phyloP scores from a whole-genome alignment of 2,888 invertebrate genomes.

The Scotopteryx bipunctaria region DNA sequence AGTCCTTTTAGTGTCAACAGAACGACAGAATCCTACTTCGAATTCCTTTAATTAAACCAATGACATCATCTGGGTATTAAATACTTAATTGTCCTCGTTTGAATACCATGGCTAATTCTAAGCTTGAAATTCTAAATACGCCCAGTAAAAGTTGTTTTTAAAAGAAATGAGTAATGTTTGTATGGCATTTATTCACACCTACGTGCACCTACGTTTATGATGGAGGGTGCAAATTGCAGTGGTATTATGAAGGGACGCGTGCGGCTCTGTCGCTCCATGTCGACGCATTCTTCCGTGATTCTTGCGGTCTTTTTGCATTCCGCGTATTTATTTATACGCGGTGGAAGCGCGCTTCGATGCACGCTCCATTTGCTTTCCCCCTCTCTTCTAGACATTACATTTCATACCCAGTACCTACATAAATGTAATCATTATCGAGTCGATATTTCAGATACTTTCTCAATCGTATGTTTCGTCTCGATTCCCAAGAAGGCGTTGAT shows the following conservation, averaged over 20 bases:
- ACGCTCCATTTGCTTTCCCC: conserved; percentile 67
- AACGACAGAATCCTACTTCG: conserved; percentile 40
- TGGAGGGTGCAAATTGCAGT: conserved; percentile 27
- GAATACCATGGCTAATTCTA: conserved; percentile 18
- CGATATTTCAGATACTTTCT: conserved; percentile 55
- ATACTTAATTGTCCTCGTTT: conserved; percentile 28
- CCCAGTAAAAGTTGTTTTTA: conserved; percentile 4
- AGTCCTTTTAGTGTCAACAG: conserved; percentile 22
- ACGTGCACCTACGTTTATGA: conserved; percentile 17
- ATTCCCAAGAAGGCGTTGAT: conserved; percentile 66
- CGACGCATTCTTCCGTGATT: conserved; percentile 63
- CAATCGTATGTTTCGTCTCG: conserved; percentile 49
- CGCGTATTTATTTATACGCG: conserved; percentile 56
- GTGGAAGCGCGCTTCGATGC: conserved; percentile 64
- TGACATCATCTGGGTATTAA: conserved; percentile 51
- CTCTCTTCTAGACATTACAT: conserved; percentile 51
- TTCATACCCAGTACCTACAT: conserved; percentile 41
- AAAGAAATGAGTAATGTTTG: conserved; percentile 12
- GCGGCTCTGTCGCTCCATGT: conserved; percentile 25
- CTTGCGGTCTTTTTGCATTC: conserved; percentile 67
- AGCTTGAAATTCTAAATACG: conserved; percentile 11
- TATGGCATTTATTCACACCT: conserved; percentile 16
- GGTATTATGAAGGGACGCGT: conserved; percentile 26
- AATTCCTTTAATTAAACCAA: conserved; percentile 51
- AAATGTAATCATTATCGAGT: conserved; percentile 42